phyloP scores from a whole-genome alignment of 2,113 vertebrate genomes.

The Herpetotheres cachinnans region DNA sequence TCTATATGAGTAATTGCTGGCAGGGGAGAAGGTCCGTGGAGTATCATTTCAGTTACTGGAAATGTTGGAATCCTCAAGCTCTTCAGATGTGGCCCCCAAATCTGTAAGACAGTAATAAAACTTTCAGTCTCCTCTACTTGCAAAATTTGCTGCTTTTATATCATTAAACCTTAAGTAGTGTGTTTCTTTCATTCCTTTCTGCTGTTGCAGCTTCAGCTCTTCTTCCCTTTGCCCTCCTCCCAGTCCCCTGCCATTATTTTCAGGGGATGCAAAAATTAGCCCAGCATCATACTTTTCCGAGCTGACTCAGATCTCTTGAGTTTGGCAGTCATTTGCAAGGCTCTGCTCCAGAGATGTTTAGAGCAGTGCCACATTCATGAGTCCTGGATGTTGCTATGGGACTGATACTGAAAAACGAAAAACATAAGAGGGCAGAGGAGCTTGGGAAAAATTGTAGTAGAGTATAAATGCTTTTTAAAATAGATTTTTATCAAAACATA shows the following conservation, averaged over 20 bases:
- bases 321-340: not conserved
- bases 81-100: not conserved
- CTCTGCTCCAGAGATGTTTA: conserved; percentile 13
- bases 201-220: not conserved
- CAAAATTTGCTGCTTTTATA: not conserved
- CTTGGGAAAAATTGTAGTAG: conserved; percentile 54
- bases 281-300: not conserved
- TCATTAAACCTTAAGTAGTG: not conserved
- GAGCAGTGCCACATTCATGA: conserved; percentile 14
- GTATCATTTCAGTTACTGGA: conserved; percentile 20
- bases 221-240: not conserved
- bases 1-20: conserved; percentile 27
- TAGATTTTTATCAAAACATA: conserved; percentile 55
- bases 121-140: not conserved
- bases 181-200: conserved; percentile 15
- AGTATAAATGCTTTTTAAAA: conserved; percentile 42
- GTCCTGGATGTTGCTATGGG: conserved; percentile 51
- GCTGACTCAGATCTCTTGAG: not conserved
- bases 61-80: not conserved
- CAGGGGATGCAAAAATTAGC: not conserved
- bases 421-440: conserved; percentile 53
- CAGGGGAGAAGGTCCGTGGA: not conserved
- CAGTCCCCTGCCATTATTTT: not conserved
- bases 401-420: conserved; percentile 32
- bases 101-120: not conserved